Evolutionary conservation across 2,888 invertebrate species (phyloP).

Genomic region (Arge pagana): DNA sequence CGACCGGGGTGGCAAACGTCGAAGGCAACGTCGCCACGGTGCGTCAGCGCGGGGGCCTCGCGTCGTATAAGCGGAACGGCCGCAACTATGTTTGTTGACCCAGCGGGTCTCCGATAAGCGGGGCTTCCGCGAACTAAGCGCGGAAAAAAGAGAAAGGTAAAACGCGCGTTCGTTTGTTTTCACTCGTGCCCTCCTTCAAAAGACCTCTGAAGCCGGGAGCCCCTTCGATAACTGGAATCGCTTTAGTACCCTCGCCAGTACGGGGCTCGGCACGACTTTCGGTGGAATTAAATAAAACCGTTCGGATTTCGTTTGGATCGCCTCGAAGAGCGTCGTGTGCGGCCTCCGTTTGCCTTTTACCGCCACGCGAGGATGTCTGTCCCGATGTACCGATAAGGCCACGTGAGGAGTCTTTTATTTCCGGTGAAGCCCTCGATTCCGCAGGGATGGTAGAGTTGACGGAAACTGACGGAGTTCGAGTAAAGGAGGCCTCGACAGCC

Average conservation of each 20-base stretch:
- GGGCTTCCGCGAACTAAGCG: slow-evolving; percentile 48
- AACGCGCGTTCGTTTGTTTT: slow-evolving; percentile 44
- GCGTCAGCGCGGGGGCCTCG: neutral
- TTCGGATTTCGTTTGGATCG: slow-evolving; percentile 8
- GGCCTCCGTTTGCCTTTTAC: too few species aligned
- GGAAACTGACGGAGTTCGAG: too few species aligned
- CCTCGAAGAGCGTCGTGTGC: slow-evolving; percentile 16
- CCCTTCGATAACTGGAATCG: slow-evolving; percentile 26
- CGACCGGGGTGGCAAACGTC: too few species aligned
- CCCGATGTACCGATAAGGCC: too few species aligned
- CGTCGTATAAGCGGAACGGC: neutral
- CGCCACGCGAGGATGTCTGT: too few species aligned
- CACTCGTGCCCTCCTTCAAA: slow-evolving; percentile 24
- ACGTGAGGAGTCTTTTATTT: too few species aligned
- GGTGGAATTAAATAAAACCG: slow-evolving; percentile 25
- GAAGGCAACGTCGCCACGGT: neutral
- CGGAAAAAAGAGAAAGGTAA: slow-evolving; percentile 44
- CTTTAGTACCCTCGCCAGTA: slow-evolving; percentile 20
- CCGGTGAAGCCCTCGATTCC: too few species aligned
- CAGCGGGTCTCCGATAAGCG: slow-evolving; percentile 42
- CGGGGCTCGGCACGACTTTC: slow-evolving; percentile 15
- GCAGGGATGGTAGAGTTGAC: too few species aligned
- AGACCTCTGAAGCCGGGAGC: slow-evolving; percentile 7
- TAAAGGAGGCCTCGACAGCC: too few species aligned
- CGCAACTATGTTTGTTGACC: slow-evolving; percentile 13